phyloP scores from a whole-genome alignment of 2,888 invertebrate species.

The Kuschelorhynchus macadamiae region DNA sequence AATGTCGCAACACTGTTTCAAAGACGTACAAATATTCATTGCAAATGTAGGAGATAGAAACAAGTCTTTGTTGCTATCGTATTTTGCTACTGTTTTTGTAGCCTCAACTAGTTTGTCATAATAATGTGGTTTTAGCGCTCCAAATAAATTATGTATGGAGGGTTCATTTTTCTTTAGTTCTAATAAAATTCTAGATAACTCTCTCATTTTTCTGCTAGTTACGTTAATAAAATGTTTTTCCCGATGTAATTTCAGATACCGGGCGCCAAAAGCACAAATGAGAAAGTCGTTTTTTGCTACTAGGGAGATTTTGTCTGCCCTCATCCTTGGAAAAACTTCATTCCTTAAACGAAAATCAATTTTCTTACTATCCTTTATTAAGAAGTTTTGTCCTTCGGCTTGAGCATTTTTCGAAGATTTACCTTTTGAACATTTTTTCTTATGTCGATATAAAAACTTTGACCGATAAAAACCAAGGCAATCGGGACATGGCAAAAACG shows the following conservation, averaged over 20 bases:
- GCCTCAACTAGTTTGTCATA: slow-evolving; percentile 19
- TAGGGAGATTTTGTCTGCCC: slow-evolving; percentile 36
- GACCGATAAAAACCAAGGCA: not conserved
- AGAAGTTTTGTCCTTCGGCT: slow-evolving; percentile 14
- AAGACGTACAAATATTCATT: not conserved
- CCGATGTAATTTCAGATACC: slow-evolving; percentile 20
- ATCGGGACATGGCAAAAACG: not conserved
- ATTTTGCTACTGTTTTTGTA: slow-evolving; percentile 39
- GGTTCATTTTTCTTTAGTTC: slow-evolving; percentile 28
- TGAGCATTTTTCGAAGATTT: slow-evolving; percentile 8
- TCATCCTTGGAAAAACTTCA: slow-evolving; percentile 42
- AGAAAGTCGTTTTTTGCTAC: slow-evolving; percentile 30
- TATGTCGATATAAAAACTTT: not conserved
- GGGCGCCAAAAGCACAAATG: slow-evolving; percentile 49
- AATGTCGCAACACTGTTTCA: slow-evolving; percentile 24
- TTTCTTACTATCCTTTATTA: not conserved
- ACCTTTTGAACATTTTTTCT: not conserved
- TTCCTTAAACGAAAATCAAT: slow-evolving; percentile 15
- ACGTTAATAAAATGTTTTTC: slow-evolving; percentile 40
- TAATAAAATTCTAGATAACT: slow-evolving; percentile 17
- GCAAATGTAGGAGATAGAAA: slow-evolving; percentile 16
- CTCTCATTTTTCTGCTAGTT: slow-evolving; percentile 35
- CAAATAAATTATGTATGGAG: slow-evolving; percentile 10
- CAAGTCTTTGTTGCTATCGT: slow-evolving; percentile 39
- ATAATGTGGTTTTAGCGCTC: slow-evolving; percentile 4